Percentiles rank a stretch among this genome's conserved stretches.
Conservation (phyloP, 2,797 vertebrate species). For the Malurus splendens region DNA sequence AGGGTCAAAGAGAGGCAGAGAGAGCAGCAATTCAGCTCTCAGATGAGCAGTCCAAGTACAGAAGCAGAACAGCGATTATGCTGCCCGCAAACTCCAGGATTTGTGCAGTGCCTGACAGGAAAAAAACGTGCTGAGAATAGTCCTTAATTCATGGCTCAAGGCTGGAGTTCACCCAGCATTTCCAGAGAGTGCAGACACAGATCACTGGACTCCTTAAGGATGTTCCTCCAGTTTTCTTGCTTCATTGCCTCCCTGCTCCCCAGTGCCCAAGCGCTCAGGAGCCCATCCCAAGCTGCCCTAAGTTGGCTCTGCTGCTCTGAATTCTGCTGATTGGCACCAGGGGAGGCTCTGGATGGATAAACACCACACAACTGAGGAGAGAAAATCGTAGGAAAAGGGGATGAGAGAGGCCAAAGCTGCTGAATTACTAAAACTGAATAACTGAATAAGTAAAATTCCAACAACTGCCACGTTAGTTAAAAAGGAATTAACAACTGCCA, state of each 20-base stretch:
- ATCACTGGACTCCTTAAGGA: background rate
- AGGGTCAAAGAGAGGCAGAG: background rate
- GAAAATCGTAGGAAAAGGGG: rapidly evolving
- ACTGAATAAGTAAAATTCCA: background rate
- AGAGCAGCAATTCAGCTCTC: background rate
- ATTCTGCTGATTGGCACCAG: background rate
- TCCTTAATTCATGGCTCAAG: background rate
- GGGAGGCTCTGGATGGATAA: background rate
- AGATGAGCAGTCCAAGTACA: background rate
- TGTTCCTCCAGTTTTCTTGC: background rate
- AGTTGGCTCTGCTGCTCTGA: background rate
- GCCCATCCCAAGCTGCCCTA: background rate
- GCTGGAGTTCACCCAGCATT: background rate
- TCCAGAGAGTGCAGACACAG: background rate
- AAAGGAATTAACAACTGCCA: background rate
- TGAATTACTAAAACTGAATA: background rate
- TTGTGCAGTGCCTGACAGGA: background rate
- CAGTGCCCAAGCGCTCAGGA: background rate
- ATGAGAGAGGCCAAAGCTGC: background rate
- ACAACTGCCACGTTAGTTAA: background rate
- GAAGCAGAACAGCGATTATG: rapidly evolving
- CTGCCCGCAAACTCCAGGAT: background rate
- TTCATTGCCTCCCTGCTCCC: background rate
- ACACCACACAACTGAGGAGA: background rate
- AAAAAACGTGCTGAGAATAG: background rate